Evolutionary conservation across 1,140 invertebrate species (phyloP).

Genomic region (Anastrepha obliqua): DNA sequence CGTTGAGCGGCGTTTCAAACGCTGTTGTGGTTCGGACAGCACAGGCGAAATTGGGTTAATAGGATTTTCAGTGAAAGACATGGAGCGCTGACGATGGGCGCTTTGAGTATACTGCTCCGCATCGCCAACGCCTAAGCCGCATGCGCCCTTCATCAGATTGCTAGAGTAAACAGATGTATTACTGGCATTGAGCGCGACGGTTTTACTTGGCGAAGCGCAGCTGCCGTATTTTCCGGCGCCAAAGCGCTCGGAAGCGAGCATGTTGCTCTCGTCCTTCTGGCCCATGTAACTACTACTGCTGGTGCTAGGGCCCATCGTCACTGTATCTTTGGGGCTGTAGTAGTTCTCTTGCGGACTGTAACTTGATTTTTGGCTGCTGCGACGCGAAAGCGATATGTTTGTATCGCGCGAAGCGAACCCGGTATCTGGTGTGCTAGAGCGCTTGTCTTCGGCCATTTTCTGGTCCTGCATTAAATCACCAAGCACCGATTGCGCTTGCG

Average conservation of each 20-base stretch:
- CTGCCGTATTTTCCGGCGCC: conserved; percentile 58
- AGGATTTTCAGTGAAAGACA: conserved; percentile 72
- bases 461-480: conserved; percentile 59
- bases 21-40: conserved; percentile 63
- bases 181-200: conserved; percentile 62
- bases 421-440: conserved; percentile 72
- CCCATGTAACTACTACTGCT: conserved; percentile 47
- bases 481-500: conserved; percentile 47
- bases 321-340: conserved; percentile 66
- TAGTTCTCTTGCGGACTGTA: conserved; percentile 73
- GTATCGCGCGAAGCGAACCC: conserved; percentile 72
- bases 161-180: conserved; percentile 64
- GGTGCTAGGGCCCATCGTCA: not conserved
- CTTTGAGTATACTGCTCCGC: conserved; percentile 14
- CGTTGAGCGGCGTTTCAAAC: conserved; percentile 56
- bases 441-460: conserved; percentile 66
- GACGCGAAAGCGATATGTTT: conserved; percentile 70
- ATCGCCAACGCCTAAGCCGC: not conserved
- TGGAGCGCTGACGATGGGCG: conserved; percentile 68
- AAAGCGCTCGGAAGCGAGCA: conserved; percentile 64
- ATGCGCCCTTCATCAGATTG: conserved; percentile 54
- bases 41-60: conserved; percentile 72
- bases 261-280: conserved; percentile 60
- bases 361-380: conserved; percentile 72
- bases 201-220: conserved; percentile 65